Conservation (phyloP, 1,140 invertebrate genomes). For the Euura lappo region DNA sequence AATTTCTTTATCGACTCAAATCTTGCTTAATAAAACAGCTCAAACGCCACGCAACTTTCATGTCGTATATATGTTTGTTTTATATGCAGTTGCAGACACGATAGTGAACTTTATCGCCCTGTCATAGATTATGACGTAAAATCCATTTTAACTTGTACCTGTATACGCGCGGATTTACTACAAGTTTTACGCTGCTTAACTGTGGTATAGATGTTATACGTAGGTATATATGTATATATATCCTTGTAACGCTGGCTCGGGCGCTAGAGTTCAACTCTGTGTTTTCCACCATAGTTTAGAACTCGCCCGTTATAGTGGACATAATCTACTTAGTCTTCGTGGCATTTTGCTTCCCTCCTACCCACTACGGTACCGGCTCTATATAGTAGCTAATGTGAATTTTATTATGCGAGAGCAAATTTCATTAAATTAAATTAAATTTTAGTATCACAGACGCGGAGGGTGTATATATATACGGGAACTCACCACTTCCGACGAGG, state of each 20-base stretch:
- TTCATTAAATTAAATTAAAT: slow-evolving; percentile 6
- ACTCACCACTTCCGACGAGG: neutral
- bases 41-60: too few species aligned
- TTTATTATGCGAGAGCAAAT: slow-evolving; percentile 1
- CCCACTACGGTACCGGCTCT: neutral
- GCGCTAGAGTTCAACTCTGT: too few species aligned
- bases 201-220: too few species aligned
- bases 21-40: too few species aligned
- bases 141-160: too few species aligned
- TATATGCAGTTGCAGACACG: too few species aligned
- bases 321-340: slow-evolving; percentile 3
- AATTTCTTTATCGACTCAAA: too few species aligned
- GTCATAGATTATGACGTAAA: too few species aligned
- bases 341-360: neutral
- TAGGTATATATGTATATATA: neutral
- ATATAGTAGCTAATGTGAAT: neutral
- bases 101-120: too few species aligned
- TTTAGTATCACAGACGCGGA: neutral
- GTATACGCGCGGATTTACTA: too few species aligned
- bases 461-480: neutral
- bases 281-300: neutral
- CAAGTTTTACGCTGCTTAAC: too few species aligned
- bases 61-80: too few species aligned
- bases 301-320: neutral
- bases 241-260: neutral